Base-by-base conservation (phyloP, 2,888 invertebrate genomes). In the Eudasyphora cyanicolor region DNA sequence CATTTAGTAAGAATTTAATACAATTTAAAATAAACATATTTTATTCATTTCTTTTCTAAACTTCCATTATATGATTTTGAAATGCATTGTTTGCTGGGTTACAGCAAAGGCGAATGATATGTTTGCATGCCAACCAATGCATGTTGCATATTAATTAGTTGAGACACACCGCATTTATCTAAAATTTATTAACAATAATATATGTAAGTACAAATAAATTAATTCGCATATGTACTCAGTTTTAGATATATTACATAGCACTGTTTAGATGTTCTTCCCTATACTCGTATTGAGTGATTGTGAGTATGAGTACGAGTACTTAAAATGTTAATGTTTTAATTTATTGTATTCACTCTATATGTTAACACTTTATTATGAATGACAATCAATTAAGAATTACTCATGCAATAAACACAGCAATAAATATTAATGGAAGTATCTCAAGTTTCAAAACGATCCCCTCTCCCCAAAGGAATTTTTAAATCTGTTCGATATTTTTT, bases 91-190 rank as follows among this genome's bases (percentile, higher is more conserved):
- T 51, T 51, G 8, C 57, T 38, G 38, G 54, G 54, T 71, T 35
- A 17, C 10, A 2, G 29, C 54, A 17, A 21, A 54, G 19, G 6
- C 19, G 2, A n/a, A 8, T 2, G n/a, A 73, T 10, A 73, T 57
- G 71, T 7, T 67, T 67, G 45, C 45, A 27, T 49, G 45, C 57
- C 27, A 27, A 38, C 35, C 19, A 38, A 76, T 73, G 71, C 57
- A 73, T 73, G 73, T 76, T 73, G 81, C 67, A 82, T 82, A 74
- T 67, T 74, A 82, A 82, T 74, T 51, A 57, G 17, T 32, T 69
- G 17, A n/a, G n/a, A n/a, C n/a, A n/a, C 8, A 32, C 54, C 54
- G 21, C 14, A 62, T 6, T 12, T 24, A 54, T 24, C 1, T 21
- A 21, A 64, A 64, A 64, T 64, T 38, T 38, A 38, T 38, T 67